Conservation (phyloP, 2,888 invertebrate genomes). For the Ferdinandea cuprea region DNA sequence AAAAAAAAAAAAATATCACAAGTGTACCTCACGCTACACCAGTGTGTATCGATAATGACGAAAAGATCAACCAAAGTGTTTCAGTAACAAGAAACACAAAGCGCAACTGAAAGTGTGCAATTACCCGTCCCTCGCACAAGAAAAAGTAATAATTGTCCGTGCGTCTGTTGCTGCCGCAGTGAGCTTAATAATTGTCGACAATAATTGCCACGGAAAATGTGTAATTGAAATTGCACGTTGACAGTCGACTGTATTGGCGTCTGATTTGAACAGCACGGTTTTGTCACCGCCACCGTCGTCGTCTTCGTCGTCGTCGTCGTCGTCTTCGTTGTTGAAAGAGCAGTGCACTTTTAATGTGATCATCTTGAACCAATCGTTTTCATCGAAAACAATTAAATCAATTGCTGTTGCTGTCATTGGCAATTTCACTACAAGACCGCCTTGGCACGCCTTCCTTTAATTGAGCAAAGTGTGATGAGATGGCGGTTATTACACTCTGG, state of each 20-base stretch:
- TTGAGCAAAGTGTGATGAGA: constrained; percentile 48
- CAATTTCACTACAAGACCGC: constrained; percentile 8
- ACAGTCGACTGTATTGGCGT: constrained; percentile 28
- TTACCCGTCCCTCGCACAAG: constrained; percentile 25
- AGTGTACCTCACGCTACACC: constrained; percentile 15
- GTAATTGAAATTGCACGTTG: constrained; percentile 49
- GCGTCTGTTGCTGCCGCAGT: constrained; percentile 31
- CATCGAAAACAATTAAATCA: constrained; percentile 26
- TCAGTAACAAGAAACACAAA: constrained; percentile 35
- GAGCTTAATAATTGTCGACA: constrained; percentile 58
- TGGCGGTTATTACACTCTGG: constrained; percentile 12
- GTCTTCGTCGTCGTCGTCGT: too few relatives aligned
- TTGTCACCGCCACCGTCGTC: too few relatives aligned
- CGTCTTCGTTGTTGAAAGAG: too few relatives aligned
- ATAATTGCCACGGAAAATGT: constrained; percentile 51
- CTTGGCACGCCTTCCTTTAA: constrained; percentile 51
- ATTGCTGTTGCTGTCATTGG: constrained; percentile 36
- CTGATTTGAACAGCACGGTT: constrained; percentile 32
- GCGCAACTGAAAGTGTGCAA: constrained; percentile 14
- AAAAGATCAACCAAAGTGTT: constrained; percentile 52
- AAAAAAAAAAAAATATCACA: constrained; percentile 35
- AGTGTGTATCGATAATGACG: constrained; percentile 54
- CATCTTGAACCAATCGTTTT: constrained; percentile 33
- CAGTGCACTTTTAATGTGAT: constrained; percentile 41
- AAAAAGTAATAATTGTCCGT: constrained; percentile 33